Conservation (phyloP, 2,797 vertebrate species). For the Pseudomugil tenellus region DNA sequence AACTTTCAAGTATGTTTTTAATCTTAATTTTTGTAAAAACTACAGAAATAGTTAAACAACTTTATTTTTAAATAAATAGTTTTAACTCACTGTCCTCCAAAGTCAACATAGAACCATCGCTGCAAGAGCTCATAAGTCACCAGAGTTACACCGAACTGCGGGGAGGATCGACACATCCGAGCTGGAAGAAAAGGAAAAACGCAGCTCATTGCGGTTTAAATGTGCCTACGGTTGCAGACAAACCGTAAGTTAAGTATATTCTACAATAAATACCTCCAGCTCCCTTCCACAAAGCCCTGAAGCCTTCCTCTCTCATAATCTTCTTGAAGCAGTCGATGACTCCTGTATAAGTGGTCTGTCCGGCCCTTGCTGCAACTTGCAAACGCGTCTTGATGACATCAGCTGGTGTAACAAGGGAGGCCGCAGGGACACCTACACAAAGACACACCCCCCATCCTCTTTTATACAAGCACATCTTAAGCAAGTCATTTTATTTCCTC, state of each 20-base stretch:
- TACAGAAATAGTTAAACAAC: not conserved
- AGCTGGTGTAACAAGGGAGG: conserved; percentile 97
- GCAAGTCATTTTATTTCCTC: not conserved
- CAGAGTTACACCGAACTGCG: conserved; percentile 97
- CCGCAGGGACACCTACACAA: conserved; percentile 92
- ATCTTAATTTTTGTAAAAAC: not conserved
- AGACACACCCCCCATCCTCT: not conserved
- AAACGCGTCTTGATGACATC: conserved; percentile 99
- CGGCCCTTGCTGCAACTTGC: conserved; percentile 96
- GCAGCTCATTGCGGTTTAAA: not conserved
- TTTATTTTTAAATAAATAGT: not conserved
- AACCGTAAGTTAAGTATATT: not conserved
- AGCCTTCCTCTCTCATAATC: conserved; percentile 93
- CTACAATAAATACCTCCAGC: conserved; percentile 85
- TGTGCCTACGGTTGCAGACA: not conserved
- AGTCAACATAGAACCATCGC: conserved; percentile 95
- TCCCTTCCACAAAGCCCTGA: conserved; percentile 95
- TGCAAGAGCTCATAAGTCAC: conserved; percentile 97
- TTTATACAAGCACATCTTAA: not conserved
- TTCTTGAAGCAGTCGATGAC: conserved; percentile 96
- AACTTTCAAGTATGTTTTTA: not conserved
- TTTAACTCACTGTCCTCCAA: conserved; percentile 95
- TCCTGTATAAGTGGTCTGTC: conserved; percentile 93
- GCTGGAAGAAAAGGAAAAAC: conserved; percentile 75
- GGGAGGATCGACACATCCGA: conserved; percentile 96